Conservation (phyloP, 2,797 vertebrate genomes). For the Limosa lapponica region DNA sequence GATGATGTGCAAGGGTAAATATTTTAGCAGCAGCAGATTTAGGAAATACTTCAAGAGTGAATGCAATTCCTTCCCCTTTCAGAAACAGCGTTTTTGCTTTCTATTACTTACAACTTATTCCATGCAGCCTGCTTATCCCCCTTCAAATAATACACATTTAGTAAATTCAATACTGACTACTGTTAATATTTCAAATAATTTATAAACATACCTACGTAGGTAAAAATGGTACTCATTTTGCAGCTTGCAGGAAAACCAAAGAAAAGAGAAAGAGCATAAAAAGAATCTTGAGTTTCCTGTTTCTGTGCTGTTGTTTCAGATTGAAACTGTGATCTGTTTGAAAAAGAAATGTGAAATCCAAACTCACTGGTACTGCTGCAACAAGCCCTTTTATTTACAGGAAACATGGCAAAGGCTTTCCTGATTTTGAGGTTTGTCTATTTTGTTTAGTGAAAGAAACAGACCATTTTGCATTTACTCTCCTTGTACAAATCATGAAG, state of each 20-base stretch:
- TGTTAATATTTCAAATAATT: not conserved
- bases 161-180: not conserved
- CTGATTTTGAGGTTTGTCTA: rapidly evolving
- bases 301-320: not conserved
- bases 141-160: not conserved
- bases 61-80: not conserved
- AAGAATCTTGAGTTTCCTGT: not conserved
- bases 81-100: not conserved
- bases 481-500: not conserved
- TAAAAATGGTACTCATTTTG: not conserved
- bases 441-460: not conserved
- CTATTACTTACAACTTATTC: not conserved
- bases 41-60: not conserved
- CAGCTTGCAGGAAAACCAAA: not conserved
- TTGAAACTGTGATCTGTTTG: not conserved
- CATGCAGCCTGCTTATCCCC: not conserved
- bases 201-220: not conserved
- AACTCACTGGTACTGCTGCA: not conserved
- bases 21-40: not conserved
- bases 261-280: not conserved
- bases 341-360: not conserved
- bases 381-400: not conserved
- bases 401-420: not conserved
- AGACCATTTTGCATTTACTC: not conserved
- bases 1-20: not conserved